Percentiles rank a stretch among this genome's conserved stretches.
Evolutionary conservation across 2,113 vertebrate genomes (phyloP).

Genomic region (Nycticorax nycticorax): DNA sequence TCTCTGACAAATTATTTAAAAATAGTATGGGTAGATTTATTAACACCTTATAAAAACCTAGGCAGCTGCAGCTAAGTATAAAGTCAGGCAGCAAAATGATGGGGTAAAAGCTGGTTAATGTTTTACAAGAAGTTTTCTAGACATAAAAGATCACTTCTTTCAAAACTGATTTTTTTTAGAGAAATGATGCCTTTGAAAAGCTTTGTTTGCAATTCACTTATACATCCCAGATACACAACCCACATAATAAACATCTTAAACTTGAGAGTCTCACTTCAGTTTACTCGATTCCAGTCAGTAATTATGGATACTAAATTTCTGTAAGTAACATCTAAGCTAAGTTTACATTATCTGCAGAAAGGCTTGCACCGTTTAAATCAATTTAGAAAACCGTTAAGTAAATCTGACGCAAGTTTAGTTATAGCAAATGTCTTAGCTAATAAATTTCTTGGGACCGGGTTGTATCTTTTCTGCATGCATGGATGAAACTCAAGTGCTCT

Average conservation of each 20-base stretch:
- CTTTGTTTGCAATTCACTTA: conserved; percentile 1
- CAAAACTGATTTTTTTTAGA: neutral
- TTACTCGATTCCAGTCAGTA: neutral
- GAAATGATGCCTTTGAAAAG: neutral
- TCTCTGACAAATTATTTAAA: conserved; percentile 57
- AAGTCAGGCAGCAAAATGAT: neutral
- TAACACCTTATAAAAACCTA: conserved; percentile 49
- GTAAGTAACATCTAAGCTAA: neutral
- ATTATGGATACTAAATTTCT: neutral
- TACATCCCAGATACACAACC: neutral
- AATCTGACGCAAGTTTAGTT: conserved; percentile 27
- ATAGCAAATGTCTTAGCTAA: conserved; percentile 36
- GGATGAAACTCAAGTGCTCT: conserved; percentile 21
- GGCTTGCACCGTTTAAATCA: conserved; percentile 41
- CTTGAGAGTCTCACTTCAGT: neutral
- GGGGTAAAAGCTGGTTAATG: neutral
- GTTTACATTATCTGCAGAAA: conserved; percentile 13
- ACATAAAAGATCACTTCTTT: neutral
- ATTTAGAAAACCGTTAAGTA: conserved; percentile 47
- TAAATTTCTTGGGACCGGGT: conserved; percentile 22
- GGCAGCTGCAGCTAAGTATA: conserved; percentile 25
- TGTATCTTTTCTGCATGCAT: neutral
- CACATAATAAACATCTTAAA: neutral
- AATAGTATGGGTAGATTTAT: conserved; percentile 35
- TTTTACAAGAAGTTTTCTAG: conserved; percentile 10